Evolutionary conservation across 2,797 vertebrate species (phyloP), one percentile per base, ranked within the genome.

Genomic region (Neopelma chrysocephalum): DNA sequence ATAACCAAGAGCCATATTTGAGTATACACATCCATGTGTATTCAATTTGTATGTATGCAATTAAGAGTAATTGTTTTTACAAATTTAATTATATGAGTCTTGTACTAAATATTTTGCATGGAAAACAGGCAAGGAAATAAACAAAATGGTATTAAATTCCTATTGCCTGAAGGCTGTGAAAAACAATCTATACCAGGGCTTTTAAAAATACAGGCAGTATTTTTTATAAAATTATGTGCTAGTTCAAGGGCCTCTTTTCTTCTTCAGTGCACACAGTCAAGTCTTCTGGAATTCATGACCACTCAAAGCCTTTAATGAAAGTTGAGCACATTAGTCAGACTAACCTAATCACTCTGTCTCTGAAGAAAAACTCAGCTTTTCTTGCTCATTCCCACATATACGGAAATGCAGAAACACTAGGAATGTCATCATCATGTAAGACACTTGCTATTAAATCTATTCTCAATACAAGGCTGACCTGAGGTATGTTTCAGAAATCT

Each of bases 291-390:
- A 95, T 91, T 97, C 95, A 94, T 36, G 95, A 80, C 68, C 62
- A 88, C 48, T 82, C 94, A 70, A 87, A 90, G 79, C 61, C 60
- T 93, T 96, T 94, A 89, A 91, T 93, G 89, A 82, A 94, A 97
- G 75, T 72, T 81, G 94, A 97, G 86, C 72, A 94, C 84, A 84
- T 93, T 96, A 96, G 69, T 95, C 82, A 95, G 95, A 83, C 93
- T 71, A 91, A 89, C 57, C 83, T 87, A 65, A 96, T 90, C 50
- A 25, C 40, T 85, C 72, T 75, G 69, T 81, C 68, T 71, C 64
- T 95, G 70, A 86, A 96, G 82, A 89, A 93, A 94, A 91, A 71
- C 79, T 81, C 61, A 31, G 12, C n/a, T 96, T 95, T 90, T 87
- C 82, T 87, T 77, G 27, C 60, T 94, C 38, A 7, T 94, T 93